These are phyloP conservation scores for Pangasius mekongensis DNA, from an alignment of 2,797 vertebrate genomes.

Conservation along the genomic window DNA sequence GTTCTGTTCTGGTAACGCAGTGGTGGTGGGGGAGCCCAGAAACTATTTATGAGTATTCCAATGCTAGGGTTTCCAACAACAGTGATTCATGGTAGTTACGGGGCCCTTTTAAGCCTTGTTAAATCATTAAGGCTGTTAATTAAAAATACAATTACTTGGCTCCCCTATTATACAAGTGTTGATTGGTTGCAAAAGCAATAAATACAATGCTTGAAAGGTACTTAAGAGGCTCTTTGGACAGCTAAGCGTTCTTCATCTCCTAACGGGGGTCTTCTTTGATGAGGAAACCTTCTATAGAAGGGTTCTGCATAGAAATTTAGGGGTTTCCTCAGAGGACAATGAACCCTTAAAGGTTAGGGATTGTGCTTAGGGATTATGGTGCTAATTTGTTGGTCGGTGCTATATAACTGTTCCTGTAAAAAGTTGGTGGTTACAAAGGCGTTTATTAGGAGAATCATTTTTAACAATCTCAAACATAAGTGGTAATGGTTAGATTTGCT, in stretches of 20 bases:
- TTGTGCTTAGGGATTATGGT: conserved; percentile 9
- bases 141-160: conserved; percentile 68
- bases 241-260: not conserved
- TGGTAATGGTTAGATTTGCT: conserved; percentile 2
- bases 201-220: conserved; percentile 3
- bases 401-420: conserved; percentile 4
- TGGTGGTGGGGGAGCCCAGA: conserved; percentile 64
- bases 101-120: conserved; percentile 72
- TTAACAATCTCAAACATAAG: not conserved
- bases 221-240: not conserved
- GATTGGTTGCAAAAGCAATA: conserved; percentile 2
- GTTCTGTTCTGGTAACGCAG: conserved; percentile 76
- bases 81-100: conserved; percentile 72
- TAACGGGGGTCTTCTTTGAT: not conserved
- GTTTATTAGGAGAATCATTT: not conserved
- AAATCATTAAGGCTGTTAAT: conserved; percentile 76
- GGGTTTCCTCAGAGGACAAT: not conserved
- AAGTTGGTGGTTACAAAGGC: not conserved
- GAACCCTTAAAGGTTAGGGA: not conserved
- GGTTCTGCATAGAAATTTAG: not conserved
- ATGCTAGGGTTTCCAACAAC: conserved; percentile 68
- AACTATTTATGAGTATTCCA: conserved; percentile 73
- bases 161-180: conserved; percentile 14
- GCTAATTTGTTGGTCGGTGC: conserved; percentile 7
- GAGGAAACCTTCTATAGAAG: not conserved